Evolutionary conservation across 2,888 invertebrate genomes (phyloP), one percentile per base, ranked within the genome.

Genomic region (Drosophila tanythrix): DNA sequence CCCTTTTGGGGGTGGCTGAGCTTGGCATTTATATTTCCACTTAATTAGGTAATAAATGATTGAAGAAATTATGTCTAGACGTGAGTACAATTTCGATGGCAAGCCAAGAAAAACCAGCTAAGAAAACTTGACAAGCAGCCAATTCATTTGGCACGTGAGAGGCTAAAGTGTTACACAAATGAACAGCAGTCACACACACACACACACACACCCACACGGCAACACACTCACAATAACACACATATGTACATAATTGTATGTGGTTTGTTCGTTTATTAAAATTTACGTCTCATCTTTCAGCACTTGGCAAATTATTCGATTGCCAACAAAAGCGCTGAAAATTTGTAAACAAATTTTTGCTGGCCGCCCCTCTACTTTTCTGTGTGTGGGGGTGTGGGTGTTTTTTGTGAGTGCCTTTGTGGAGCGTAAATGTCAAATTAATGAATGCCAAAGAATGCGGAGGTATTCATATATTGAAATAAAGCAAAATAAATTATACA

Each of bases 51-150:
- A 92, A 92, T 93, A 92, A 92, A 93, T 92, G 93, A 92, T 92
- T 92, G 92, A 92, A 90, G 92, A 93, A 92, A 92, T 92, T 92
- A 92, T 92, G 92, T 93, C 92, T 93, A 92, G 93, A 93, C 93
- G 92, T 93, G 93, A 93, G 92, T 89, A 82, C 88, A 91, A 92
- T 92, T 91, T 83, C 89, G 87, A 92, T 90, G 81, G 73, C 72
- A 71, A 70, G 58, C 59, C 60, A 72, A 51, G 33, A 53, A 56
- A 56, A 71, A 48, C 57, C 52, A 33, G 58, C 68, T 21, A 38
- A 40, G 53, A 58, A 55, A 79, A 71, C 65, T 68, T 77, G 74
- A 68, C 78, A 63, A 72, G 75, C 79, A 75, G 81, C 76, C 78
- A 85, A 89, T 83, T 88, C 86, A 82, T 85, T 89, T 81, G 82